These are phyloP conservation scores for Dasypus novemcinctus DNA, from an alignment of 2,113 vertebrate species.

Conservation along the genomic window DNA sequence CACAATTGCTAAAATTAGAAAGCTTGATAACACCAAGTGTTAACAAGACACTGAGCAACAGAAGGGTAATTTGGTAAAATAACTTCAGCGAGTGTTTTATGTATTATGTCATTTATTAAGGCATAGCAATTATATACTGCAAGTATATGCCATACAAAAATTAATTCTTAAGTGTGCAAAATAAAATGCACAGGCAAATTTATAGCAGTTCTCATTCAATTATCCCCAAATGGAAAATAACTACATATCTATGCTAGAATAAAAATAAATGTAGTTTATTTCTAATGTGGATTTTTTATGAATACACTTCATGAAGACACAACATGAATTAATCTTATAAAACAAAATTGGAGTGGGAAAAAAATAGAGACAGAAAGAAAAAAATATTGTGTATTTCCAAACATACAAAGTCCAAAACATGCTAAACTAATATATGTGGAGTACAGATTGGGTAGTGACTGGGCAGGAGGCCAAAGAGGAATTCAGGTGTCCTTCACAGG, in stretches of 20 bases:
- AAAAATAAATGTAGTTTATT: background rate
- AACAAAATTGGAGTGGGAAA: background rate
- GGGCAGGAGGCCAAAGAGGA: background rate
- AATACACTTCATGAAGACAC: background rate
- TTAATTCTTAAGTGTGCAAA: background rate
- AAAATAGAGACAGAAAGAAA: background rate
- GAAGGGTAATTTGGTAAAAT: background rate
- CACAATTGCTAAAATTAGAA: background rate
- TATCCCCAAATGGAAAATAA: background rate
- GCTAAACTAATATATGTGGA: background rate
- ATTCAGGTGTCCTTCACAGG: background rate
- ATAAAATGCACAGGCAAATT: background rate
- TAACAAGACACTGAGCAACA: background rate
- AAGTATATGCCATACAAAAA: background rate
- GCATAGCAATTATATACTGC: background rate
- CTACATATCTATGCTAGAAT: background rate
- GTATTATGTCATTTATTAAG: background rate
- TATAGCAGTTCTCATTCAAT: background rate
- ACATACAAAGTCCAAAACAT: background rate
- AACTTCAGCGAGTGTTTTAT: background rate
- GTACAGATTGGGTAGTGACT: background rate
- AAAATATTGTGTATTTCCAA: background rate
- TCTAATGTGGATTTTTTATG: background rate
- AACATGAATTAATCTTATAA: background rate
- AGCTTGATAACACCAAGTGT: background rate